Evolutionary conservation across 2,797 vertebrate species (phyloP).

Genomic region (Phataginus tetradactyla): DNA sequence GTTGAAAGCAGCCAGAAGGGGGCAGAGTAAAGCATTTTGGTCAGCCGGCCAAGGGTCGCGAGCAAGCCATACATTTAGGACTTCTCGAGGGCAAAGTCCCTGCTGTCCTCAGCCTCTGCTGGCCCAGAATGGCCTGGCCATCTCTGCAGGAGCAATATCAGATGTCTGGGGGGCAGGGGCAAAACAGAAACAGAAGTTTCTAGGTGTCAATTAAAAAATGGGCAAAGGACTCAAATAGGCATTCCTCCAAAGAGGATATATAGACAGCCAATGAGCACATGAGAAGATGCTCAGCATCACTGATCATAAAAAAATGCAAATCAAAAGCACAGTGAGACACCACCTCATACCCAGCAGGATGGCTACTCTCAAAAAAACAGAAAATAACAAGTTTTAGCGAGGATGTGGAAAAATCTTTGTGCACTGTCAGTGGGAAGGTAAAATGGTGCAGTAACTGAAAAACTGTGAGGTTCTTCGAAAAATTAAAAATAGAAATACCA

Average conservation of each 20-base stretch:
- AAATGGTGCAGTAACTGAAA: background rate
- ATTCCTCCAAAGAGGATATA: background rate
- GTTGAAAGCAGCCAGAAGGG: background rate
- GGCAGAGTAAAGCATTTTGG: background rate
- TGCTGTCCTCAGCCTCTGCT: background rate
- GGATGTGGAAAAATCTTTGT: background rate
- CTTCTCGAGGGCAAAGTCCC: background rate
- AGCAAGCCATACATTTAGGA: background rate
- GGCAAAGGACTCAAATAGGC: background rate
- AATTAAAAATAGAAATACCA: background rate
- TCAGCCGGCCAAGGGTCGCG: rapidly evolving
- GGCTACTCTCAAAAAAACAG: background rate
- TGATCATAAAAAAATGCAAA: background rate
- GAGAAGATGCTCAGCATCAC: background rate
- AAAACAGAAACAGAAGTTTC: background rate
- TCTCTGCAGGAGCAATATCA: background rate
- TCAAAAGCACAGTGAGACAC: background rate
- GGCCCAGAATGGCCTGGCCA: background rate
- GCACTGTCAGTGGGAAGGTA: background rate
- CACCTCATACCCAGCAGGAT: background rate
- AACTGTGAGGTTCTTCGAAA: background rate
- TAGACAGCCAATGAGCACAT: background rate
- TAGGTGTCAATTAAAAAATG: background rate
- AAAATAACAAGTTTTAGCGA: background rate
- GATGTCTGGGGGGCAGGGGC: background rate